These are phyloP conservation scores for Mythimna albipuncta DNA, from an alignment of 2,888 invertebrate species.

Conservation along the genomic window DNA sequence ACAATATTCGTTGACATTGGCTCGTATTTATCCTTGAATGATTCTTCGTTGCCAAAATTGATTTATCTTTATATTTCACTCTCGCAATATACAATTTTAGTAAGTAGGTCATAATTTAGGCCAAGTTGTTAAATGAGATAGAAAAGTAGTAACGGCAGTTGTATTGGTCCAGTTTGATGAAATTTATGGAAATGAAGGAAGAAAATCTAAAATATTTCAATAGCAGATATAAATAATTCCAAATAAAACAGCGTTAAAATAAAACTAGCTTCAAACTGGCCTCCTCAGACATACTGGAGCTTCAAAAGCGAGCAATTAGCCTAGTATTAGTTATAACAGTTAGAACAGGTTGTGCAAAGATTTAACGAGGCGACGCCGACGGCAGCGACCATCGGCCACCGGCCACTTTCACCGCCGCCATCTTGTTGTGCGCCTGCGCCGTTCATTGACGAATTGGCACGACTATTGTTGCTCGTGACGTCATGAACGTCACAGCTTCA, in stretches of 20 bases:
- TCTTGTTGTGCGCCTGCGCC: conserved; percentile 80
- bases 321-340: conserved; percentile 65
- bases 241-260: conserved; percentile 8
- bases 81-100: neutral
- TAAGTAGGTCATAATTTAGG: neutral
- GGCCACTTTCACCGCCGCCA: conserved; percentile 88
- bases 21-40: conserved; percentile 24
- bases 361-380: conserved; percentile 65
- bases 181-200: neutral
- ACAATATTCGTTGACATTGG: conserved; percentile 61
- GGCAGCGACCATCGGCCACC: conserved; percentile 75
- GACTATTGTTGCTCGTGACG: conserved; percentile 76
- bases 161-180: neutral
- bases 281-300: conserved; percentile 41
- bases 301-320: conserved; percentile 65
- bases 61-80: neutral
- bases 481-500: conserved; percentile 71
- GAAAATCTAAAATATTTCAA: neutral
- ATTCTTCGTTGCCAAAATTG: conserved; percentile 14
- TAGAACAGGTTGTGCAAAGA: conserved; percentile 76
- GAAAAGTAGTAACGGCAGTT: neutral
- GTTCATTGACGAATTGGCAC: conserved; percentile 81
- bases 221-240: neutral
- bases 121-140: neutral
- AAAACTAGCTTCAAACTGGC: conserved; percentile 13